Evolutionary conservation across 2,113 vertebrate species (phyloP).

Genomic region (Otolemur garnettii): DNA sequence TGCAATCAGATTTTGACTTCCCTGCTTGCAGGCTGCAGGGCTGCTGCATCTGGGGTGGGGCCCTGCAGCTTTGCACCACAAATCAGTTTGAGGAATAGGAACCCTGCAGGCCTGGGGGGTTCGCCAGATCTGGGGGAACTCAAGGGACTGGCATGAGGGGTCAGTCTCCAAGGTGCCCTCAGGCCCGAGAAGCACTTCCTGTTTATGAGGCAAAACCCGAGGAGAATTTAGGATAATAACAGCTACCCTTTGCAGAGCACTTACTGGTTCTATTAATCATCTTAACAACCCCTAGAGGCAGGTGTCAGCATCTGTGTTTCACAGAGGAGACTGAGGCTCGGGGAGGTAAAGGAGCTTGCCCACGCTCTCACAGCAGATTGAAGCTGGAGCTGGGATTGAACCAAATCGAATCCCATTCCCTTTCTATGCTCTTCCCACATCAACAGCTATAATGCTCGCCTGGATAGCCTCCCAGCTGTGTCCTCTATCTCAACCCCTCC

Average conservation of each 20-base stretch:
- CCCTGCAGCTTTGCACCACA: too few species aligned
- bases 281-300: too few species aligned
- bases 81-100: not conserved
- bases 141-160: not conserved
- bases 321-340: not conserved
- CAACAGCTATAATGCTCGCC: not conserved
- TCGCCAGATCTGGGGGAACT: not conserved
- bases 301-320: not conserved
- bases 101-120: not conserved
- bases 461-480: not conserved
- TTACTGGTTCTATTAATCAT: not conserved
- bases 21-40: not conserved
- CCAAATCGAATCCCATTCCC: accelerated
- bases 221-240: not conserved
- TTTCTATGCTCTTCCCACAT: accelerated
- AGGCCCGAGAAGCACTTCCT: not conserved
- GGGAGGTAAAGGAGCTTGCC: not conserved
- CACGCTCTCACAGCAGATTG: not conserved
- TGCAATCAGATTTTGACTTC: not conserved
- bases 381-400: not conserved
- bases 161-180: not conserved
- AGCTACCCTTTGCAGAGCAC: not conserved
- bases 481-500: not conserved
- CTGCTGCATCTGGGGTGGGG: not conserved
- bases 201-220: not conserved